These are phyloP conservation scores for Metridium senile DNA, from an alignment of 92 coral and sea anemone species.

Conservation along the genomic window DNA sequence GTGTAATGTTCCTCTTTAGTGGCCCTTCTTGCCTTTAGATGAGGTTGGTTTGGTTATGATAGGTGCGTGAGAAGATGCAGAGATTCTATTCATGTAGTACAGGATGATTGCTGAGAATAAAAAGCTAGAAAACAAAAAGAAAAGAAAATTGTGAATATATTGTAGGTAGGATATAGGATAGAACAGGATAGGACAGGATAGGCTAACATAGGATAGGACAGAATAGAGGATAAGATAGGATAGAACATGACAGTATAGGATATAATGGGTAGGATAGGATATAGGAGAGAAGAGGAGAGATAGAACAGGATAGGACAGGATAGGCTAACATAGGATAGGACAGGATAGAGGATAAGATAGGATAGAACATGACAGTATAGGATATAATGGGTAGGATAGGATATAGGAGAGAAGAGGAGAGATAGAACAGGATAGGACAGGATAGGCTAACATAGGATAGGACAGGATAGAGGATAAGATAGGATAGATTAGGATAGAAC, in stretches of 20 bases:
- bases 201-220: background rate
- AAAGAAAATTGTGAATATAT: background rate
- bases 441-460: background rate
- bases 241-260: too few species aligned
- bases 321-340: background rate
- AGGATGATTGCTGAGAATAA: constrained; percentile 86
- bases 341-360: background rate
- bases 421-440: background rate
- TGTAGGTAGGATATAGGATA: background rate
- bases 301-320: background rate
- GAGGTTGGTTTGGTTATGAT: constrained; percentile 36
- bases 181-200: background rate
- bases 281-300: too few species aligned
- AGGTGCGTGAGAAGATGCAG: constrained; percentile 72
- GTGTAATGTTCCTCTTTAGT: constrained; percentile 4
- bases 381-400: background rate
- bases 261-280: too few species aligned
- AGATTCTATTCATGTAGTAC: constrained; percentile 88
- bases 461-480: background rate
- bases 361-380: background rate
- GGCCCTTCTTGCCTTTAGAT: constrained; percentile 58
- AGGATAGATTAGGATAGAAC: background rate
- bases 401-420: too few species aligned
- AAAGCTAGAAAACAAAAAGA: constrained; percentile 51
- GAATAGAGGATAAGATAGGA: too few species aligned